Evolutionary conservation across 2,113 vertebrate genomes (phyloP).

Genomic region (Rhineura floridana): DNA sequence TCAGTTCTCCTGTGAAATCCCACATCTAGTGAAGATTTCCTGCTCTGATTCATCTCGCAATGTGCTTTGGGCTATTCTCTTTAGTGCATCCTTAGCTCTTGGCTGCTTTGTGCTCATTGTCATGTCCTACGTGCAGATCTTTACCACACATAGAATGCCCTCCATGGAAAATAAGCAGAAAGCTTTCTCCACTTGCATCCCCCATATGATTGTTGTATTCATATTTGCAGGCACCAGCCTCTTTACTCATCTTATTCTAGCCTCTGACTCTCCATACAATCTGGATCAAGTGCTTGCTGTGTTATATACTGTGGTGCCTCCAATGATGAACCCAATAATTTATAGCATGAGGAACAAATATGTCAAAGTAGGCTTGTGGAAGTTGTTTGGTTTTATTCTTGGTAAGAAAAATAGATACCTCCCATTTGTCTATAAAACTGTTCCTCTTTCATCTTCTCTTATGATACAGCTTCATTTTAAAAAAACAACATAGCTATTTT

Average conservation of each 20-base stretch:
- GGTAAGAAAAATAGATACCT: no score
- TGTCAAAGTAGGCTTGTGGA: background rate
- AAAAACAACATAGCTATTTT: no score
- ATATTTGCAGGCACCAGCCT: background rate
- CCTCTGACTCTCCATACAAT: background rate
- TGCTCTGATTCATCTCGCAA: background rate
- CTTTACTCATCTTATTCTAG: background rate
- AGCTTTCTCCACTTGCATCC: slow-evolving; percentile 2
- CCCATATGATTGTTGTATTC: background rate
- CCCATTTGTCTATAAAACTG: no score
- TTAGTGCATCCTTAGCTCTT: background rate
- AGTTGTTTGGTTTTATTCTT: no score
- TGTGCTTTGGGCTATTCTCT: background rate
- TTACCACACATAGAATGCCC: background rate
- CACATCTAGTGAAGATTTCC: background rate
- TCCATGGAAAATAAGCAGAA: background rate
- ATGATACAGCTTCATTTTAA: no score
- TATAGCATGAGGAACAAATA: slow-evolving; percentile 15
- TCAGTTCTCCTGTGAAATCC: slow-evolving; percentile 17
- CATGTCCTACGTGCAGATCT: background rate
- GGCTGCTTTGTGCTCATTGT: background rate
- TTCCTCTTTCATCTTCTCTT: no score
- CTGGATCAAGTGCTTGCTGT: background rate
- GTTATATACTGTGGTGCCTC: background rate
- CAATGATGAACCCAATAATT: slow-evolving; percentile 2